Evolutionary conservation across 2,797 vertebrate species (phyloP).

Genomic region (Danio kyathit): DNA sequence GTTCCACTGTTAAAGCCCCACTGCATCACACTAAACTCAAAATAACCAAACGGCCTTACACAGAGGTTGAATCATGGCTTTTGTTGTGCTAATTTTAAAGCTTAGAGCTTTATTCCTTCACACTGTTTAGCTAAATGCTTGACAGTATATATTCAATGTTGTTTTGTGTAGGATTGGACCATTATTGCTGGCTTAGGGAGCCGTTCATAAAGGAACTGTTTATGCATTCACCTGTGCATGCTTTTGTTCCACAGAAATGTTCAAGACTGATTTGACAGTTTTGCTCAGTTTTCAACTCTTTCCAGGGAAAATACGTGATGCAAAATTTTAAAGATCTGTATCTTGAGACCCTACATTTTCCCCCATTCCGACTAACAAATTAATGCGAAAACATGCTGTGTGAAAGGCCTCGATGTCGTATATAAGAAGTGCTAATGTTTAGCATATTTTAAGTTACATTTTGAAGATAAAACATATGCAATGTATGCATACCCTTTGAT

Average conservation of each 20-base stretch:
- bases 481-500: background rate
- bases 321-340: too few species aligned
- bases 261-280: too few species aligned
- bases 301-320: too few species aligned
- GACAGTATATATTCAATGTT: background rate
- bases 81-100: slow-evolving; percentile 6
- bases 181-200: background rate
- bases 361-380: too few species aligned
- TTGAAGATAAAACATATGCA: background rate
- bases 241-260: too few species aligned
- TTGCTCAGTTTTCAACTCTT: too few species aligned
- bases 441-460: background rate
- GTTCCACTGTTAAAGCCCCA: slow-evolving; percentile 21
- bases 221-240: too few species aligned
- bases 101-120: background rate
- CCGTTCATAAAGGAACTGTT: too few species aligned
- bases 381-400: too few species aligned
- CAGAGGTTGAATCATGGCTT: background rate
- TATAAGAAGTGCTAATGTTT: too few species aligned
- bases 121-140: slow-evolving; percentile 1
- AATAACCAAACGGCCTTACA: slow-evolving; percentile 2
- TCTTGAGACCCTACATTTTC: too few species aligned
- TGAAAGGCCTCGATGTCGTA: too few species aligned
- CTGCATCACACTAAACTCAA: background rate
- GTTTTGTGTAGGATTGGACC: background rate